Evolutionary conservation across 2,797 vertebrate genomes (phyloP).

Genomic region (Erithacus rubecula): DNA sequence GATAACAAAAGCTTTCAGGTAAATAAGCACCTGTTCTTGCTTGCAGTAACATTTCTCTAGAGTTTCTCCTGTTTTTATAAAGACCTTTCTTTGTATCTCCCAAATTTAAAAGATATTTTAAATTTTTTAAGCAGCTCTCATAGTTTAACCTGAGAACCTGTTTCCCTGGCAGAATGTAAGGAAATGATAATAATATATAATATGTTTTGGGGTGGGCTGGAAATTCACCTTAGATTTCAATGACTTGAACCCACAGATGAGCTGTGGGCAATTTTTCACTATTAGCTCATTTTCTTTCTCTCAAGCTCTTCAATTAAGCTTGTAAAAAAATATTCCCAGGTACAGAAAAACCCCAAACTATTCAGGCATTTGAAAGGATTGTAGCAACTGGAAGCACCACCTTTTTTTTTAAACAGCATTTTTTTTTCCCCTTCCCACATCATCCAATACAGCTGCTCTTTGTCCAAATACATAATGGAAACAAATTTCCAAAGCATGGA

Average conservation of each 20-base stretch:
- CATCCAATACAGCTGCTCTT: background rate
- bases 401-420: background rate
- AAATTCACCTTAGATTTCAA: background rate
- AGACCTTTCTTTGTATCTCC: background rate
- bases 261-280: accelerated
- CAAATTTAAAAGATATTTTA: background rate
- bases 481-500: background rate
- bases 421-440: background rate
- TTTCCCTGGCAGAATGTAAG: background rate
- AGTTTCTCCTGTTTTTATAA: background rate
- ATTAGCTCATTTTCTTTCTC: background rate
- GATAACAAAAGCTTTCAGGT: background rate
- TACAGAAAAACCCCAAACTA: background rate
- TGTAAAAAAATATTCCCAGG: background rate
- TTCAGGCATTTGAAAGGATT: background rate
- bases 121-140: background rate
- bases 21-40: background rate
- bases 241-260: background rate
- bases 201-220: background rate
- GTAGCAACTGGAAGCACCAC: background rate
- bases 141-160: accelerated
- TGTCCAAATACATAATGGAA: background rate
- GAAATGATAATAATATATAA: too few relatives aligned
- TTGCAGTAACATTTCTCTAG: background rate
- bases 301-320: background rate